These are phyloP conservation scores for Matsumyia berberina DNA, from an alignment of 2,888 invertebrate genomes.

Conservation along the genomic window DNA sequence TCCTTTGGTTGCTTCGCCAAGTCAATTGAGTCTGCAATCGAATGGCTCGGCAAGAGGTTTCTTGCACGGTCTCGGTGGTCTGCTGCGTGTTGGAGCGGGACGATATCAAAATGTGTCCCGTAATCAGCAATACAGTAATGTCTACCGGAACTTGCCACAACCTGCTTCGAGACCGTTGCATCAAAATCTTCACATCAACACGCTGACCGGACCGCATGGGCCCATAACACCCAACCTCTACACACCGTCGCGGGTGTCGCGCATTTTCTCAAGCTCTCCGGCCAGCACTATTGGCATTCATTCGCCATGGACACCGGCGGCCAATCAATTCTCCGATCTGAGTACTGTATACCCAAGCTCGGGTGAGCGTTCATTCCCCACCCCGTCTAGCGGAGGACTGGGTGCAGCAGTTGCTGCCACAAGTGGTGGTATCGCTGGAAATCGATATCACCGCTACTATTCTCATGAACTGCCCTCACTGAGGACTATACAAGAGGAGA, in stretches of 20 bases:
- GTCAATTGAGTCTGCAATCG: constrained; percentile 88
- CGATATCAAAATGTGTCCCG: constrained; percentile 83
- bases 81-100: constrained; percentile 80
- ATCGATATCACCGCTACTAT: constrained; percentile 85
- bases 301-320: constrained; percentile 88
- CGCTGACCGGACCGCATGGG: constrained; percentile 80
- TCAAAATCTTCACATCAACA: constrained; percentile 82
- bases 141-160: constrained; percentile 80
- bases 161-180: constrained; percentile 82
- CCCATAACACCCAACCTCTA: constrained; percentile 81
- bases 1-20: constrained; percentile 88
- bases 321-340: constrained; percentile 91
- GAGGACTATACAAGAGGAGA: constrained; percentile 89
- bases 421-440: constrained; percentile 85
- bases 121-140: constrained; percentile 78
- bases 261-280: constrained; percentile 88
- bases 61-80: constrained; percentile 83
- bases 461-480: constrained; percentile 90
- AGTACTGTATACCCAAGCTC: constrained; percentile 94
- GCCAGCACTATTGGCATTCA: constrained; percentile 86
- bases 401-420: constrained; percentile 38
- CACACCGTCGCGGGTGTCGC: constrained; percentile 84
- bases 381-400: constrained; percentile 87
- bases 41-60: constrained; percentile 87
- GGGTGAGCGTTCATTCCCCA: constrained; percentile 91